Conservation (phyloP, 2,113 vertebrate genomes). For the Scalopus aquaticus region DNA sequence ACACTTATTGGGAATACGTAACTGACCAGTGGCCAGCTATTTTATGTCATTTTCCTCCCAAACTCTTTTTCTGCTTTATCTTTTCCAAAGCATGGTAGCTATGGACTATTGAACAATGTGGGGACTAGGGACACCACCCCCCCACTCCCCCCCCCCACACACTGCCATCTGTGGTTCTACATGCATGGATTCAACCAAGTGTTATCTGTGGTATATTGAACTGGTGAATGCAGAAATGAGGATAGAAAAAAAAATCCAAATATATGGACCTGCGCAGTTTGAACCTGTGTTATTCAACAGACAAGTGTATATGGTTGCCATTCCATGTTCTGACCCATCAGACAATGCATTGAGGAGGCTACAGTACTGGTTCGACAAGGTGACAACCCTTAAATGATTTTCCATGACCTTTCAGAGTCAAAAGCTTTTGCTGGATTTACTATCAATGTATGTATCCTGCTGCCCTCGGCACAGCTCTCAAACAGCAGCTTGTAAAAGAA, state of each 20-base stretch:
- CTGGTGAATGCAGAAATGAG: no score
- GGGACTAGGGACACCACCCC: no score
- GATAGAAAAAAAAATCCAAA: no score
- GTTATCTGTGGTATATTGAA: no score
- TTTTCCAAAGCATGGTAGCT: neutral
- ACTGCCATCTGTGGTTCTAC: no score
- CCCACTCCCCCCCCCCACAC: no score
- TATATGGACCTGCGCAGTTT: no score
- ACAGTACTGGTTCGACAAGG: neutral
- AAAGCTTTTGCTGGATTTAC: conserved; percentile 22
- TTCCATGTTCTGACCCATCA: neutral
- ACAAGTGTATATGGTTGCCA: neutral
- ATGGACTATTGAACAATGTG: no score
- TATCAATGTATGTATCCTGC: neutral
- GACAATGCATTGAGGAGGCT: neutral
- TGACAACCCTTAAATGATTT: neutral
- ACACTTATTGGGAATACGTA: neutral
- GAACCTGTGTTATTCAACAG: no score
- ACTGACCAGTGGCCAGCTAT: neutral
- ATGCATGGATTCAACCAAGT: no score
- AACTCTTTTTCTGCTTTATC: neutral
- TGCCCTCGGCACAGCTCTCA: neutral
- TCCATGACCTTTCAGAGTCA: neutral
- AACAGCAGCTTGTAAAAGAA: neutral
- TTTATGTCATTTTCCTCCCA: neutral